Evolutionary conservation across 1,140 invertebrate species (phyloP).

Genomic region (Gonatopus flavifemur): DNA sequence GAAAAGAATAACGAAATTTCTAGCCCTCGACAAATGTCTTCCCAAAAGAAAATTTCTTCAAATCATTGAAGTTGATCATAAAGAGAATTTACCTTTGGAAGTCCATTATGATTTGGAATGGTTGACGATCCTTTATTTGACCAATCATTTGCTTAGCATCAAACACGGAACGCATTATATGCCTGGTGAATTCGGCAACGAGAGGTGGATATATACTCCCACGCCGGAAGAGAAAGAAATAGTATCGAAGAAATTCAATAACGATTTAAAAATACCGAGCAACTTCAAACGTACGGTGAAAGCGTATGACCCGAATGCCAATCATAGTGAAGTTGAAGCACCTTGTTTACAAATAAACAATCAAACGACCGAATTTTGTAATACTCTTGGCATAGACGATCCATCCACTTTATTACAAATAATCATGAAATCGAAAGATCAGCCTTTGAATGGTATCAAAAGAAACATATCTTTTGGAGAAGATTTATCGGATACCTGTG

Average conservation of each 20-base stretch:
- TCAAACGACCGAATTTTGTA: constrained; percentile 81
- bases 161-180: constrained; percentile 72
- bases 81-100: constrained; percentile 60
- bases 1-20: constrained; percentile 76
- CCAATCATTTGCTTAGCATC: constrained; percentile 84
- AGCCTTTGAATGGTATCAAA: constrained; percentile 14
- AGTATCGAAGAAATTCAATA: constrained; percentile 68
- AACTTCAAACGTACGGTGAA: constrained; percentile 78
- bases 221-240: constrained; percentile 71
- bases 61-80: constrained; percentile 64
- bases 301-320: constrained; percentile 60
- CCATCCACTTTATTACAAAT: constrained; percentile 61
- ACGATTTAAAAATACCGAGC: constrained; percentile 68
- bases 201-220: constrained; percentile 77
- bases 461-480: constrained; percentile 15
- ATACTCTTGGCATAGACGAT: constrained; percentile 77
- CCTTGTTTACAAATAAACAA: constrained; percentile 67
- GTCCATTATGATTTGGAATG: constrained; percentile 92
- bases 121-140: constrained; percentile 83
- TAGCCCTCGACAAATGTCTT: constrained; percentile 95
- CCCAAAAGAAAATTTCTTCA: constrained; percentile 86
- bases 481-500: constrained; percentile 14
- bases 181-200: constrained; percentile 71
- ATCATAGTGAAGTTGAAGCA: constrained; percentile 39
- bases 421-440: constrained; percentile 19